Evolutionary conservation across 1,140 invertebrate genomes (phyloP).

Genomic region (Schmidtea mediterranea): DNA sequence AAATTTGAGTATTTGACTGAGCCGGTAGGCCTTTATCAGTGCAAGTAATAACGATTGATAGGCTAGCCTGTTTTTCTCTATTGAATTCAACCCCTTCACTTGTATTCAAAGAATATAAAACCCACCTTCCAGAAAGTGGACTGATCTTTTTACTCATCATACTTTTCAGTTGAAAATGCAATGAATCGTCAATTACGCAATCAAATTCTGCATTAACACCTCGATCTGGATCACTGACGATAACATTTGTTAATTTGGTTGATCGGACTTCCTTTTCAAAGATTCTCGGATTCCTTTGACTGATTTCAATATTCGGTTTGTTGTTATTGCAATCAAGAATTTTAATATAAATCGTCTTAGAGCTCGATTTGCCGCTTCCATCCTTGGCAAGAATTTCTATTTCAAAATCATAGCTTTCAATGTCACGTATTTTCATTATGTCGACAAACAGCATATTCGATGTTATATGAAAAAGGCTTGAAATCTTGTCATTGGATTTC

Average conservation of each 20-base stretch:
- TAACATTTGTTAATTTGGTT: constrained; percentile 6
- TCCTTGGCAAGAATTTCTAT: no score
- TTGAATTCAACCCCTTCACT: constrained; percentile 10
- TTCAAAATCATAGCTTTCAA: no score
- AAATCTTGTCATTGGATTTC: no score
- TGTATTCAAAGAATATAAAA: constrained; percentile 13
- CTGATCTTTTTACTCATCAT: constrained; percentile 10
- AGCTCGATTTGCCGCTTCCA: no score
- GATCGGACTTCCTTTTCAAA: no score
- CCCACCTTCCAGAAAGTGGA: constrained; percentile 8
- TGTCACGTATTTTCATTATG: no score
- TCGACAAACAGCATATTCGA: no score
- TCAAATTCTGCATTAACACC: constrained; percentile 15
- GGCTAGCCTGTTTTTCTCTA: constrained; percentile 7
- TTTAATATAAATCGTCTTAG: constrained; percentile 3
- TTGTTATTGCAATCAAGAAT: constrained; percentile 9
- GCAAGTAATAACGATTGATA: constrained; percentile 12
- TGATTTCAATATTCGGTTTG: constrained; percentile 2
- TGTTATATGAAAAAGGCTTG: no score
- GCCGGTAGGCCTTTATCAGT: constrained; percentile 14
- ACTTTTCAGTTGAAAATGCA: constrained; percentile 7
- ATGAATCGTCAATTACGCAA: constrained; percentile 13
- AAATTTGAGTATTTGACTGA: constrained; percentile 9
- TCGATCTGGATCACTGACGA: constrained; percentile 15
- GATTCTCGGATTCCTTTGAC: no score